Evolutionary conservation across 1,140 invertebrate species (phyloP).

Genomic region (Sitophilus oryzae): DNA sequence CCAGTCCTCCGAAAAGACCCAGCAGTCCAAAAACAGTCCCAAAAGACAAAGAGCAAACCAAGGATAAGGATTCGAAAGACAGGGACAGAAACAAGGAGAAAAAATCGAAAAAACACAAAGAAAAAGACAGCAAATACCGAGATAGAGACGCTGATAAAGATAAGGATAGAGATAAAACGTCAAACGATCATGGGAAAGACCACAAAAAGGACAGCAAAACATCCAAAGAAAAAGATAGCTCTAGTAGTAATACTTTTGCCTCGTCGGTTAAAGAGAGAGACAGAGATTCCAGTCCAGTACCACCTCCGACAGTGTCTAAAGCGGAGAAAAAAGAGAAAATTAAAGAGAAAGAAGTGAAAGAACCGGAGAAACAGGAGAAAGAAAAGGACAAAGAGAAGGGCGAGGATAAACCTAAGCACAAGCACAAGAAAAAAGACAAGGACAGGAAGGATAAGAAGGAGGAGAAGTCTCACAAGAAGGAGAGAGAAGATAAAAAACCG

Average conservation of each 20-base stretch:
- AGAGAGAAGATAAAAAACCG: conserved; percentile 18
- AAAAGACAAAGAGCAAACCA: conserved; percentile 41
- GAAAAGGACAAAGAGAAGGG: conserved; percentile 25
- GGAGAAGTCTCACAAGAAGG: conserved; percentile 24
- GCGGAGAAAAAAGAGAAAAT: conserved; percentile 28
- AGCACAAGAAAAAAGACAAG: conserved; percentile 39
- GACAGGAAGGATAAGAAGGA: conserved; percentile 33
- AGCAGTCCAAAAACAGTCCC: conserved; percentile 47
- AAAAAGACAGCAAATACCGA: conserved; percentile 39
- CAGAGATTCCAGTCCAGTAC: conserved; percentile 7
- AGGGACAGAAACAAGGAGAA: conserved; percentile 32
- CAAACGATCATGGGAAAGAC: conserved; percentile 24
- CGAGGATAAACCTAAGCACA: conserved; percentile 36
- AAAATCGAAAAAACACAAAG: conserved; percentile 45
- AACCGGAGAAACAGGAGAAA: conserved; percentile 29
- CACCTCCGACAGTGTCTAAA: conserved; percentile 12
- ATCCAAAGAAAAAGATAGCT: conserved; percentile 27
- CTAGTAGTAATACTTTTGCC: conserved; percentile 1
- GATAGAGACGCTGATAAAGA: conserved; percentile 38
- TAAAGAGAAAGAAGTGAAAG: conserved; percentile 30
- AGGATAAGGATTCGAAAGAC: conserved; percentile 46
- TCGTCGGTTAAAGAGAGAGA: conserved; percentile 9
- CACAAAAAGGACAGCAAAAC: conserved; percentile 36
- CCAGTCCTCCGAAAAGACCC: conserved; percentile 42
- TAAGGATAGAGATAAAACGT: conserved; percentile 21